phyloP scores from a whole-genome alignment of 2,113 vertebrate species.

The Indri indri region DNA sequence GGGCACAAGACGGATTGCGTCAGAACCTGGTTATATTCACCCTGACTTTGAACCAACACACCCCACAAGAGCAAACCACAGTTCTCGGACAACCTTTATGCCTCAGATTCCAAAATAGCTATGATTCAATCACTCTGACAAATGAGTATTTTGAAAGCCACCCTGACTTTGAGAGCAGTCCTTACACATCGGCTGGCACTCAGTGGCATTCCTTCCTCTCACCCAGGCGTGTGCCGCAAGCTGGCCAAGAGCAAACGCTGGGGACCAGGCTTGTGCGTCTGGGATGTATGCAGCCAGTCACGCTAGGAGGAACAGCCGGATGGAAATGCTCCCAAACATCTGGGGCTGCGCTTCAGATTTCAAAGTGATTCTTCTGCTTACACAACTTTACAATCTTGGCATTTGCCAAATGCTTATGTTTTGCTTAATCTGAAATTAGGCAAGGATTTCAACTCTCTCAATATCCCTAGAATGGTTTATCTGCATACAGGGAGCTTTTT shows the following conservation, averaged over 20 bases:
- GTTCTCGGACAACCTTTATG: neutral
- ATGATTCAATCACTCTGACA: neutral
- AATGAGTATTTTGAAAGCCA: constrained; percentile 42
- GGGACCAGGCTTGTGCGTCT: constrained; percentile 36
- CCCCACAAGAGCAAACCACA: too few species aligned
- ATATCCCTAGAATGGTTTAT: constrained; percentile 35
- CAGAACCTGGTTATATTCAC: neutral
- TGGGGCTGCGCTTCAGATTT: constrained; percentile 72
- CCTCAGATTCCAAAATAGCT: neutral
- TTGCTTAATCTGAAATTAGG: constrained; percentile 75
- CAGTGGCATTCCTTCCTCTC: constrained; percentile 13
- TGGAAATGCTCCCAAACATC: constrained; percentile 62
- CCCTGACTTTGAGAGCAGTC: neutral
- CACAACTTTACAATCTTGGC: constrained; percentile 62
- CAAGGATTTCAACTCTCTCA: constrained; percentile 64
- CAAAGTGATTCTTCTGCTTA: constrained; percentile 70
- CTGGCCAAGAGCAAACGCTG: neutral
- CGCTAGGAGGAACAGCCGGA: neutral
- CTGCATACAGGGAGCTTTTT: constrained; percentile 18
- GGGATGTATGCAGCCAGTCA: constrained; percentile 25
- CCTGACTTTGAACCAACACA: neutral
- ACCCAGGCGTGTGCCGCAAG: neutral
- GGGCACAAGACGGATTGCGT: rapidly evolving
- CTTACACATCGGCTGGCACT: neutral
- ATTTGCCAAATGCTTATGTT: constrained; percentile 72